Conservation (phyloP, 1,140 invertebrate species). For the Drosophila paulistorum region DNA sequence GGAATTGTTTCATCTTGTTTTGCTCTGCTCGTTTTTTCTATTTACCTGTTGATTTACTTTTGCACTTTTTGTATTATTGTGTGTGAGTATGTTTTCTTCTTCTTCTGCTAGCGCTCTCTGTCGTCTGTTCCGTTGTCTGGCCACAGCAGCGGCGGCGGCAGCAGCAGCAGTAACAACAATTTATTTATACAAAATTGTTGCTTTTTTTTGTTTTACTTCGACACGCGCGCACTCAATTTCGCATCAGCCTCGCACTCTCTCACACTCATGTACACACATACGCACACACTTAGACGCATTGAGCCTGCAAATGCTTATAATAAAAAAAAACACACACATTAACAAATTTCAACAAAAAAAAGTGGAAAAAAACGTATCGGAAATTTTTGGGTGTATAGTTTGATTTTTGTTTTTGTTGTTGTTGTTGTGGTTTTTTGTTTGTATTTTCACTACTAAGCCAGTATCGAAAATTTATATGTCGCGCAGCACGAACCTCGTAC, state of each 20-base stretch:
- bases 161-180: constrained; percentile 20
- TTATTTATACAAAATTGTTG: constrained; percentile 39
- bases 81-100: constrained; percentile 1
- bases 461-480: constrained; percentile 13
- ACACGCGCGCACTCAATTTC: constrained; percentile 33
- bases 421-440: constrained; percentile 4
- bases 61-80: constrained; percentile 13
- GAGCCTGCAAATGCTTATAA: constrained; percentile 16
- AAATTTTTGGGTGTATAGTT: neutral
- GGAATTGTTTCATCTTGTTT: constrained; percentile 38
- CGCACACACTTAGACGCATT: constrained; percentile 12
- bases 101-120: neutral
- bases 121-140: constrained; percentile 10
- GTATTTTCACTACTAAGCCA: neutral
- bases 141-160: neutral
- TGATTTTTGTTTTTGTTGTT: neutral
- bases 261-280: constrained; percentile 11
- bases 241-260: constrained; percentile 11
- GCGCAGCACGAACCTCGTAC: constrained; percentile 9
- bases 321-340: neutral
- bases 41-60: constrained; percentile 49
- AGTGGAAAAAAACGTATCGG: constrained; percentile 10
- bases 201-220: constrained; percentile 20
- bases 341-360: neutral
- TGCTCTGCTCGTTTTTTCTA: constrained; percentile 18